Evolutionary conservation across 2,888 invertebrate species (phyloP).

Genomic region (Lydus trimaculatus): DNA sequence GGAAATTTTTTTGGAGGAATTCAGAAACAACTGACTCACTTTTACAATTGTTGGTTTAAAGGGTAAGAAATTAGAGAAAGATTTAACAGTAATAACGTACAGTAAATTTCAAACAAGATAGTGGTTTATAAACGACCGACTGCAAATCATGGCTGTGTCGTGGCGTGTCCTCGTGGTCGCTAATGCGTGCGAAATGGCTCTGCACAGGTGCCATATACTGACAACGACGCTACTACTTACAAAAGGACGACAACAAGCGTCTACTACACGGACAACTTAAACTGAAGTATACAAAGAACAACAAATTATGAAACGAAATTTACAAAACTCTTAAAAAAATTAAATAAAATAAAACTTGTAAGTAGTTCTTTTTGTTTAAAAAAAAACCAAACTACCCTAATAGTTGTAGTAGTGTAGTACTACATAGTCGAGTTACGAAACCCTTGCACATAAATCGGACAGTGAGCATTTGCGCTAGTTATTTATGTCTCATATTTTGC

Average conservation of each 20-base stretch:
- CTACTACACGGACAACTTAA: neutral
- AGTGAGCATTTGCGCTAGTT: constrained; percentile 58
- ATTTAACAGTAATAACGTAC: constrained; percentile 3
- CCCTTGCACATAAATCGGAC: constrained; percentile 54
- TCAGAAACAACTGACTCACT: too few species aligned
- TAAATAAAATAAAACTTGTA: neutral
- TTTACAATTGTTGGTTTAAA: neutral
- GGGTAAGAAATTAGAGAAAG: constrained; percentile 3
- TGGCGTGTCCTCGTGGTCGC: constrained; percentile 32
- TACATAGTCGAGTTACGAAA: neutral
- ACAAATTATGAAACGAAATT: neutral
- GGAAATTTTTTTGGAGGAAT: too few species aligned
- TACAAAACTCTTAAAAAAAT: neutral
- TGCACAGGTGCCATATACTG: constrained; percentile 31
- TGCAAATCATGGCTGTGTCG: constrained; percentile 33
- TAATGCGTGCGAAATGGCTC: constrained; percentile 33
- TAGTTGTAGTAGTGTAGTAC: constrained; percentile 37
- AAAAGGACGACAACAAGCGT: neutral
- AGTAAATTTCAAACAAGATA: constrained; percentile 1
- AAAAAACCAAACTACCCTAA: constrained; percentile 33
- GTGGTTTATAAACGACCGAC: constrained; percentile 27
- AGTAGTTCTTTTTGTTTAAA: too few species aligned
- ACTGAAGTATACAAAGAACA: neutral
- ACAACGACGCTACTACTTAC: constrained; percentile 13
- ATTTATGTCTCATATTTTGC: constrained; percentile 62